Conservation (phyloP, 1,140 invertebrate genomes). For the Polypedilum vanderplanki region DNA sequence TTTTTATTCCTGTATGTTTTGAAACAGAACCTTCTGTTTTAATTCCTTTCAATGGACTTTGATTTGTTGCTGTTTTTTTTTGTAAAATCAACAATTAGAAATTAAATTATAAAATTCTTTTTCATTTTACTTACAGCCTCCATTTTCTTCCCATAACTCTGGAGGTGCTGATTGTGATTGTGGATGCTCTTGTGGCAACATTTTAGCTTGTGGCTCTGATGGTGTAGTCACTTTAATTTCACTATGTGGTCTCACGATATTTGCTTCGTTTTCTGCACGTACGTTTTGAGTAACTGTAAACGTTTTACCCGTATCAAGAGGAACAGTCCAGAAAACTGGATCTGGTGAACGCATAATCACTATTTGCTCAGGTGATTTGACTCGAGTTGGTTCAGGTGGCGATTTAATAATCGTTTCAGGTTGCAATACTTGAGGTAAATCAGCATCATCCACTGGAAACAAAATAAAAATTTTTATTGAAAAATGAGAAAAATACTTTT, state of each 20-base stretch:
- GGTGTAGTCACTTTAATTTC: constrained; percentile 62
- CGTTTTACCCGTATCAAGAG: constrained; percentile 84
- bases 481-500: no score
- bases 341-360: constrained; percentile 78
- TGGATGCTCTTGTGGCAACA: constrained; percentile 48
- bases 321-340: constrained; percentile 90
- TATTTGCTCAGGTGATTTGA: constrained; percentile 87
- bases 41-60: not conserved
- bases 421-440: constrained; percentile 41
- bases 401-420: constrained; percentile 66
- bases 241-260: constrained; percentile 56
- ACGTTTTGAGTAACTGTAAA: constrained; percentile 89
- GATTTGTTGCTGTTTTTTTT: not conserved
- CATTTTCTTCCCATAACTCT: constrained; percentile 50
- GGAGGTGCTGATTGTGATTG: constrained; percentile 61
- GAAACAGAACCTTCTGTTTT: not conserved
- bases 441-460: constrained; percentile 39
- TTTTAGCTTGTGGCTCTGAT: constrained; percentile 46
- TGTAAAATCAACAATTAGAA: not conserved
- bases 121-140: constrained; percentile 38
- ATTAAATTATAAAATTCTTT: not conserved
- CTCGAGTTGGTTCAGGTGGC: constrained; percentile 80
- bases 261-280: constrained; percentile 62
- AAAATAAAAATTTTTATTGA: not conserved
- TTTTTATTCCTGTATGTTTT: not conserved